Evolutionary conservation across 2,888 invertebrate species (phyloP), one percentile per base, ranked within the genome.

Genomic region (Andricus curvator): DNA sequence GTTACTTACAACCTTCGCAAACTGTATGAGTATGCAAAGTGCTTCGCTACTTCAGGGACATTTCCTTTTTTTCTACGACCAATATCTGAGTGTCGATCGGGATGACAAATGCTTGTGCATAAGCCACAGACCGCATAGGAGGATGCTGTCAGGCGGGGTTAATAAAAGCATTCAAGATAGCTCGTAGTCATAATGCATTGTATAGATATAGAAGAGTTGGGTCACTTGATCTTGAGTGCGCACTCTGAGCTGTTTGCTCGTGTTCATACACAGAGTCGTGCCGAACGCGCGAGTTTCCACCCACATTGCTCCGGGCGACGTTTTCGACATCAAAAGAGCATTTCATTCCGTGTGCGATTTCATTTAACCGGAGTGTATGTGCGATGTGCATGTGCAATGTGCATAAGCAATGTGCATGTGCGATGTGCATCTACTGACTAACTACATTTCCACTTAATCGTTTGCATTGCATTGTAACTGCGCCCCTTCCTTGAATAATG

Each of bases 291-390:
- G 81, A 85, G 85, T 87, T 88, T 88, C 87, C 87, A 86, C 86
- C 86, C 88, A 86, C 88, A 81, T 82, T 83, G 88, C 89, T 85
- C 83, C 82, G 81, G 86, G 90, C 89, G 89, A 89, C 88, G 85
- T 89, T 89, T 86, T 86, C 85, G 86, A 83, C 81, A 83, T 81
- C 76, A 85, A 85, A 84, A 85, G 85, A 86, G 85, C 84, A 85
- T 88, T 88, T 86, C 85, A 86, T 87, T 88, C 84, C 80, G 84
- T 85, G 83, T 83, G 85, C 84, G 85, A 86, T 88, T 87, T 84
- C 87, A 87, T 87, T 88, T 83, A 83, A 80, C 77, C 76, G 62
- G 80, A 20, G 48, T 51, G 68, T 60, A 37, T 17, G 66, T 15
- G 17, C 48, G 11, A 13, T 44, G 13, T n/a, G 17, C 41, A 68